Base-by-base conservation (phyloP, 2,113 vertebrate genomes). In the Mirounga angustirostris region DNA sequence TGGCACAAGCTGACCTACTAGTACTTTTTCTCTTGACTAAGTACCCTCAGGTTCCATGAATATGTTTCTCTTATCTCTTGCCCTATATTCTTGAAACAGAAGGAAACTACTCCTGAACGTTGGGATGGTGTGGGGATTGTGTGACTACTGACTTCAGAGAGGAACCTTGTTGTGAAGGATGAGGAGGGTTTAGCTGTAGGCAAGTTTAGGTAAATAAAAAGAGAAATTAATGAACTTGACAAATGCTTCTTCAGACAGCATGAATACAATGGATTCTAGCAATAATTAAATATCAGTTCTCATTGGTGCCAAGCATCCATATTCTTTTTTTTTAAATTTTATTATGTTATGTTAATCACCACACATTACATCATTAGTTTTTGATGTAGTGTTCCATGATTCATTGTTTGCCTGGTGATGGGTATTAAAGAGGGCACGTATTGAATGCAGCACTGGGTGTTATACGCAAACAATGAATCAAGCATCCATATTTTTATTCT, bases 221-320 rank as follows among this genome's bases (percentile, higher is more conserved):
- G 56, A 56, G 21, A 73, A 94, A 89, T 92, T 69, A 85, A 92
- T 79, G 50, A 93, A 80, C 56, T 74, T 69, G 7, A 87, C 56
- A 50, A 92, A 69, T 90, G 9, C 26, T 74, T 88, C 65, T 74
- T 92, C 56, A 63, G 71, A 50, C n/a, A 73, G 36, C 28, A 36
- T 59, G 73, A 65, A 36, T 33, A 95, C 50, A 76, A 21, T 67
- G 22, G 22, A 33, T 73, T 59, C 30, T 92, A 87, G 24, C 40
- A 95, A 74, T 84, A 91, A 89, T 74, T 78, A 82, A 86, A 46
- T 74, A 83, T 30, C 16, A 81, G 40, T 90, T 50, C n/a, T 40
- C 30, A 95, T 95, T 84, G 94, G 1, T 86, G 50, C 18, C 36
- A 91, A 73, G 15, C 21, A 80, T 78, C 26, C 52, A 81, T 80